A percentile compares a stretch with the other conserved stretches of the same genome.
phyloP scores from a whole-genome alignment of 2,797 vertebrate genomes.

The Gorsachius magnificus region DNA sequence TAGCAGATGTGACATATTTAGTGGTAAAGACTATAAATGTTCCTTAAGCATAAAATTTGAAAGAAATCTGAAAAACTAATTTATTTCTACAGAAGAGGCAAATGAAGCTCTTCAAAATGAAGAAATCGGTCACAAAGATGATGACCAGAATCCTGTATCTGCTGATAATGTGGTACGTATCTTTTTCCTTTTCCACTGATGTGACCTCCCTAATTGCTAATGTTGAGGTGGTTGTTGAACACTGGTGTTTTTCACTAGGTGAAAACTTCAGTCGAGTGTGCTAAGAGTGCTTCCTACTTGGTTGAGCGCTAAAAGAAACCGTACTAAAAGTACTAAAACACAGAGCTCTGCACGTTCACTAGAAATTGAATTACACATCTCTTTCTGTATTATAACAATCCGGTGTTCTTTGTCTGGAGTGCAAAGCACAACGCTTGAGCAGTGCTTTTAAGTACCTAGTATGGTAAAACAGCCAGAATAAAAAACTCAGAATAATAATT shows the following conservation, averaged over 20 bases:
- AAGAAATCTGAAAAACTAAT: conserved; percentile 44
- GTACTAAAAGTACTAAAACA: background rate
- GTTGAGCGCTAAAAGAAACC: background rate
- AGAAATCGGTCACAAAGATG: conserved; percentile 77
- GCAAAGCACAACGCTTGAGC: background rate
- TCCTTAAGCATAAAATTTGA: background rate
- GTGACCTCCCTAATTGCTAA: background rate
- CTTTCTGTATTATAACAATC: background rate
- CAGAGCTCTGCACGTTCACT: background rate
- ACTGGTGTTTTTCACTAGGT: background rate
- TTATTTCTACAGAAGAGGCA: conserved; percentile 82
- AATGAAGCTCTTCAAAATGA: conserved; percentile 84
- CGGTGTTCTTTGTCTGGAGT: background rate
- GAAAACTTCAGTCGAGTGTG: background rate
- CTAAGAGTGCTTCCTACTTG: background rate
- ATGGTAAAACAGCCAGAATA: background rate
- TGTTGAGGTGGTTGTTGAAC: background rate
- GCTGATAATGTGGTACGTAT: conserved; percentile 88
- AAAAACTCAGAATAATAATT: background rate
- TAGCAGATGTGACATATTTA: conserved; percentile 2
- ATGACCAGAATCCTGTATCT: conserved; percentile 73
- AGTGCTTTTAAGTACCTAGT: background rate
- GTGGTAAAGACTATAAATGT: background rate
- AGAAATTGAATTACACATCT: background rate
- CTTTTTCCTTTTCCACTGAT: background rate